These are phyloP conservation scores for Brachyalestes nurse DNA, from an alignment of 2,797 vertebrate genomes.

Conservation along the genomic window DNA sequence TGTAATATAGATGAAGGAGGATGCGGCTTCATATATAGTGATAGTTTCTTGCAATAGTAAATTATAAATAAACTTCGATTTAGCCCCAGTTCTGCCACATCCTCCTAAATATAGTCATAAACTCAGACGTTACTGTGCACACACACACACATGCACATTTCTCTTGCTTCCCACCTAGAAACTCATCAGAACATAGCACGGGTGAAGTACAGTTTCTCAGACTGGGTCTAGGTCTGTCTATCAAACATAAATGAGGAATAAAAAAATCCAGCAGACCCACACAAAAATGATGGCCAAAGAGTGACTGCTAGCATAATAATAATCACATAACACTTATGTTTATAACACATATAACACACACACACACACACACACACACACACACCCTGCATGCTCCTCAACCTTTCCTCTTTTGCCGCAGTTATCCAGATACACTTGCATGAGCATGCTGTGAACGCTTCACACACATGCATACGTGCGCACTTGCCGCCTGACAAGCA, in stretches of 20 bases:
- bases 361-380: slow-evolving; percentile 41
- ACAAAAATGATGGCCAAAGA: slow-evolving; percentile 8
- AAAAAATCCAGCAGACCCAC: slow-evolving; percentile 4
- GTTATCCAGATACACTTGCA: slow-evolving; percentile 52
- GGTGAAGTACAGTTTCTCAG: slow-evolving; percentile 91
- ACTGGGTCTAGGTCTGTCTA: slow-evolving; percentile 84
- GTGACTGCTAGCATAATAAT: slow-evolving; percentile 42
- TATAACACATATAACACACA: slow-evolving; percentile 42
- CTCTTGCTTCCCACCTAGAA: slow-evolving; percentile 71
- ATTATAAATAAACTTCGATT: slow-evolving; percentile 99
- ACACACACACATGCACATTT: slow-evolving; percentile 33
- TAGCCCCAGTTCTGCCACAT: slow-evolving; percentile 80
- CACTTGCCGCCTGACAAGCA: slow-evolving; percentile 47
- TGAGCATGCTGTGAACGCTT: slow-evolving; percentile 34
- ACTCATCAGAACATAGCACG: slow-evolving; percentile 89
- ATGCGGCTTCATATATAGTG: slow-evolving; percentile 96
- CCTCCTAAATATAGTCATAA: slow-evolving; percentile 66
- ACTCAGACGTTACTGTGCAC: background rate
- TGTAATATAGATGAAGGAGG: slow-evolving; percentile 98
- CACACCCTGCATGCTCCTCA: slow-evolving; percentile 39
- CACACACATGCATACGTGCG: slow-evolving; percentile 39
- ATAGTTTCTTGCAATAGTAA: slow-evolving; percentile 97
- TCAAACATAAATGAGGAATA: slow-evolving; percentile 92
- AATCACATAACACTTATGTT: slow-evolving; percentile 47
- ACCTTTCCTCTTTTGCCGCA: slow-evolving; percentile 29